Percentiles rank a stretch among this genome's conserved stretches.
Conservation (phyloP, 2,888 invertebrate genomes). For the Thecophora atra region DNA sequence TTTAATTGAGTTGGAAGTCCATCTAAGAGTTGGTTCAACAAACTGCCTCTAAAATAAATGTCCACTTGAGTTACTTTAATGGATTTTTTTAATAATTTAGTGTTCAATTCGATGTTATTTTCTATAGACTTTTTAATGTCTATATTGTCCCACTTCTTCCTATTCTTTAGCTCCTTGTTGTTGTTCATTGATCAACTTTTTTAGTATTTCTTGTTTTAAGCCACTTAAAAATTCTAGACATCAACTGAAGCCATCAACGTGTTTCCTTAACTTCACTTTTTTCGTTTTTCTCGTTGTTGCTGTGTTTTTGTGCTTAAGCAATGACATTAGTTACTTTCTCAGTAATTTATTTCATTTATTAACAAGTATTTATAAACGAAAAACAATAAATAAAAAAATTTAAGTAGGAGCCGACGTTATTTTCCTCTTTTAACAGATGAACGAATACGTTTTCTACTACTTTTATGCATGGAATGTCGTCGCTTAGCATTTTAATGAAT, state of each 20-base stretch:
- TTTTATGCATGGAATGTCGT: not conserved
- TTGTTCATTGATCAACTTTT: not conserved
- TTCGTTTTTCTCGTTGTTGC: no score
- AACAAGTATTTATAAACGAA: no score
- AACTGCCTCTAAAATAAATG: no score
- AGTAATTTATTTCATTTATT: no score
- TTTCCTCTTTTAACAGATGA: no score
- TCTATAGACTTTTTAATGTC: not conserved
- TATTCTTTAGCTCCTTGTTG: not conserved
- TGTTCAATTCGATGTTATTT: not conserved
- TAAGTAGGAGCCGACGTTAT: no score
- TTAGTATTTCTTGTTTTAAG: not conserved
- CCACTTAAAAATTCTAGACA: constrained; percentile 4
- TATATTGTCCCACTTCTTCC: not conserved
- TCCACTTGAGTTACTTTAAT: not conserved
- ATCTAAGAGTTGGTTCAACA: no score
- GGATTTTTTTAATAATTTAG: not conserved
- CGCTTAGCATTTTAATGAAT: not conserved
- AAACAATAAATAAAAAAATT: no score
- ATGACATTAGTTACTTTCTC: no score
- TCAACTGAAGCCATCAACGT: not conserved
- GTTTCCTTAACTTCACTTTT: no score
- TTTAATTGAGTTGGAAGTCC: no score
- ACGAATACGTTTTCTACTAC: not conserved
- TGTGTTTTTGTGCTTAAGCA: no score